Base-by-base conservation (phyloP, 2,113 vertebrate genomes). In the Cathartes aura region DNA sequence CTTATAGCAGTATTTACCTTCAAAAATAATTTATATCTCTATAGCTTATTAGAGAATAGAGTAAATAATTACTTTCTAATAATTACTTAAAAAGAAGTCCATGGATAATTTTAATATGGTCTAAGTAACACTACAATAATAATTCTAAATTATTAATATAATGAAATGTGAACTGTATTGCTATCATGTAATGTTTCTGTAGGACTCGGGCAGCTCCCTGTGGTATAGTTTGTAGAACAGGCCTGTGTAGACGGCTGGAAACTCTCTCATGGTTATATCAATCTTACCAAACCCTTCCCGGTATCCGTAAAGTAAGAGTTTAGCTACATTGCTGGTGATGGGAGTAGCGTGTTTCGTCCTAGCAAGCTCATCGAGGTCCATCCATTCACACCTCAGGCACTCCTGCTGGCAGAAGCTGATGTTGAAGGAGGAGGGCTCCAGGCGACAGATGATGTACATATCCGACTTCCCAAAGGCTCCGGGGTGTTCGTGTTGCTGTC, bases 391-490 rank as follows among this genome's bases (percentile, higher is more conserved):
- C 59, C 97, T 98, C 87, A 99, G 91, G 91, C 99, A 99, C 94
- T 99, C 99, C 42, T 98, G 98, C 34, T 95, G 98, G 98, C 99
- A 99, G 97, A 99, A 98, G 97, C 97, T 81, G 91, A 99, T 99
- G 96, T 80, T 70, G 96, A 99, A 98, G 55, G 99, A 99, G 42
- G 97, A 96, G 4, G 99, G 99, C 87, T 98, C 80, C 73, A 99
- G 98, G 52, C 99, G 99, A 96, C 99, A 99, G 98, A 99, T 95
- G 66, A 99, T 87, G 96, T 99, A 99, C 99, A 99, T 98, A 89
- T 99, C 99, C 0, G 99, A 99, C 98, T 99, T 99, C 38, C 99
- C 99, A 3, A 99, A 99, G 52, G 99, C 99, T 27, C 99, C 99
- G 0, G 99, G 99, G 64, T 98, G 98, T 53, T 96, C 10, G 93